Evolutionary conservation across 2,888 invertebrate species (phyloP), one percentile per base, ranked within the genome.

Genomic region (Drosophila tripunctata): DNA sequence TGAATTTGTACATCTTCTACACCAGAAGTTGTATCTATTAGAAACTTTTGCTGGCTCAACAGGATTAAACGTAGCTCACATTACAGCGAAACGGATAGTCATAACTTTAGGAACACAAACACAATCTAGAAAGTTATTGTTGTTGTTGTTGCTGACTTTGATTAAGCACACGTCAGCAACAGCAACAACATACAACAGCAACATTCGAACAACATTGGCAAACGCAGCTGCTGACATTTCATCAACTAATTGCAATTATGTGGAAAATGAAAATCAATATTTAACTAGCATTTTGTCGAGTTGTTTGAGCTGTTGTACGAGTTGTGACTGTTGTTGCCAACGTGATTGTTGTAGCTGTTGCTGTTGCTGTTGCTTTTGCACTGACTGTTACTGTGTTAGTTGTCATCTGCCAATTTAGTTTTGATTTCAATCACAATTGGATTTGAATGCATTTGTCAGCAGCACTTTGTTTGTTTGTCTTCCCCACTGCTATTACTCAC

Each of bases 171-270:
- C 62, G 50, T 66, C 62, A 51, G 24, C 56, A 62, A 27, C 35
- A 21, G 8, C 35, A 15, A 21, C 38, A 30, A 12, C 12, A 45
- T 4, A 40, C 43, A 43, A 30, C 44, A 33, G 10, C 40, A 30
- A 30, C 21, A 54, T 33, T 12, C 2, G 10, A 33, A 30, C 41
- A 38, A 48, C 35, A 15, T 30, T 22, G 30, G 44, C 24, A 36
- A n/a, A 50, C 47, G 44, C 71, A 75, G 71, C 70, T 61, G 73
- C 56, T 61, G 56, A 61, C 58, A 45, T 63, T 66, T 66, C 64
- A 74, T 67, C 67, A 73, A 67, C 80, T 77, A 77, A 78, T 78
- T 78, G 78, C 70, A 78, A 78, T 78, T 80, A 78, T 77, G 78
- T 69, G 78, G 66, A 66, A 69, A 77, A 80, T 69, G 48, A 60